These are phyloP conservation scores for Halichondria panicea DNA, from an alignment of 37 sponge, comb jelly and placozoan species.

Conservation along the genomic window DNA sequence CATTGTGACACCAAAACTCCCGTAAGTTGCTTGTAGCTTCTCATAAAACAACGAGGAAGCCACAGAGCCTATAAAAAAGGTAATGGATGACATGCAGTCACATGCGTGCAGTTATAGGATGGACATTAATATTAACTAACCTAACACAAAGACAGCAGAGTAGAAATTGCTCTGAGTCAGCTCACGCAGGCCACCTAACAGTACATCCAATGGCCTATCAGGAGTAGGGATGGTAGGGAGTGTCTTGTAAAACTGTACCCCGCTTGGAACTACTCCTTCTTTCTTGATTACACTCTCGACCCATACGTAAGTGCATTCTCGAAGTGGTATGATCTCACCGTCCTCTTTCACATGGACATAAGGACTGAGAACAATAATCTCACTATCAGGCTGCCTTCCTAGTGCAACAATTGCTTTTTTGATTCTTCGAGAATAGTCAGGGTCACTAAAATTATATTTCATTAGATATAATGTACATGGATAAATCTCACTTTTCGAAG, in stretches of 20 bases:
- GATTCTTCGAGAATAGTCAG: not conserved
- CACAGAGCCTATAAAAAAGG: not conserved
- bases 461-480: not conserved
- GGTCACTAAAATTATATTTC: not conserved
- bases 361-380: not conserved
- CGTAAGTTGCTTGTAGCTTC: not conserved
- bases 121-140: not conserved
- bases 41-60: not conserved
- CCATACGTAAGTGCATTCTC: not conserved
- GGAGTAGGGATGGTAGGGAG: not conserved
- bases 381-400: not conserved
- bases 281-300: not conserved
- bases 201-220: not conserved
- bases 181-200: not conserved
- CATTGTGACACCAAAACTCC: slow-evolving; percentile 7
- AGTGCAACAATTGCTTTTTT: not conserved
- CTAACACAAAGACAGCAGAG: not conserved
- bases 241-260: not conserved
- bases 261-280: not conserved
- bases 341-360: not conserved
- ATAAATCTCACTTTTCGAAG: not conserved
- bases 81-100: not conserved
- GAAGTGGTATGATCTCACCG: not conserved
- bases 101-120: not conserved
- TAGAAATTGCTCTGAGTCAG: not conserved